phyloP scores from a whole-genome alignment of 2,113 vertebrate species.

The Emydocephalus ijimae region DNA sequence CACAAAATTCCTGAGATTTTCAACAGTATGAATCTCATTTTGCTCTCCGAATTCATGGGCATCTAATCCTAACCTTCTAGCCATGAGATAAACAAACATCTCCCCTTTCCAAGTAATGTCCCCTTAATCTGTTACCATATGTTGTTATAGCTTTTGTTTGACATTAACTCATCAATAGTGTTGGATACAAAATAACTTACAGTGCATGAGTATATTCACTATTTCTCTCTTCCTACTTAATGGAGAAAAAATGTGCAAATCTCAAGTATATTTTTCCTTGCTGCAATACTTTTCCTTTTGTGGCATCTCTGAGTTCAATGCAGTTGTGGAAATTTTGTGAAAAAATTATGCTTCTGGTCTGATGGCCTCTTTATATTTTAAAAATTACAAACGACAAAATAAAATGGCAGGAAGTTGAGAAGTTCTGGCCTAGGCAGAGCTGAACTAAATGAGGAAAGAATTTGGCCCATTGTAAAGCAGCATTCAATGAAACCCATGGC shows the following conservation, averaged over 20 bases:
- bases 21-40: background rate
- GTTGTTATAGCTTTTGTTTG: constrained; percentile 73
- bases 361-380: background rate
- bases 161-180: constrained; percentile 70
- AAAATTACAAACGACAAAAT: background rate
- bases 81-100: background rate
- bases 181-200: constrained; percentile 62
- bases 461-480: background rate
- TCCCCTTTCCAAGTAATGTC: too few relatives aligned
- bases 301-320: background rate
- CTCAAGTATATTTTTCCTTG: background rate
- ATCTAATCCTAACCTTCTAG: background rate
- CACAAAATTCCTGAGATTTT: background rate
- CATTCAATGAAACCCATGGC: background rate
- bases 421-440: background rate
- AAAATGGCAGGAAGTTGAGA: background rate
- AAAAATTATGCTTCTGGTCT: background rate
- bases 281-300: background rate
- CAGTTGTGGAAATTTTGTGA: background rate
- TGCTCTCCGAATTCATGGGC: background rate
- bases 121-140: constrained; percentile 25
- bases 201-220: constrained; percentile 69
- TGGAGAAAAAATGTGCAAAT: background rate
- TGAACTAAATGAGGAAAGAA: background rate
- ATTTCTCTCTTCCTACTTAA: background rate